phyloP scores from a whole-genome alignment of 2,888 invertebrate genomes.

The Caenorhabditis imperialis region DNA sequence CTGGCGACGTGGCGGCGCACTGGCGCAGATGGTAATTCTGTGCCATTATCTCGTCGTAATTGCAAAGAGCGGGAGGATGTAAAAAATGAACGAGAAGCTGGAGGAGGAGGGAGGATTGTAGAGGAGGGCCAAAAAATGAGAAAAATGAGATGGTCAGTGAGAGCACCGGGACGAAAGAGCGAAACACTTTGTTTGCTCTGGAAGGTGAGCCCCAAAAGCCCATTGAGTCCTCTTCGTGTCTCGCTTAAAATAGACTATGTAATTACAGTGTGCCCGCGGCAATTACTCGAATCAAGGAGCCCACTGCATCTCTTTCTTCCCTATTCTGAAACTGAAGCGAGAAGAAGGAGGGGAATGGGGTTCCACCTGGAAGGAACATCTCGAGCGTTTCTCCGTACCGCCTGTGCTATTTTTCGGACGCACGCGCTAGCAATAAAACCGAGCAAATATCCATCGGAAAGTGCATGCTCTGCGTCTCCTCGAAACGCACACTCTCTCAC shows the following conservation, averaged over 20 bases:
- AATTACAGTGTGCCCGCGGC: too few species aligned
- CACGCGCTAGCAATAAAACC: constrained; percentile 50
- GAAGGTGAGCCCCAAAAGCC: constrained; percentile 43
- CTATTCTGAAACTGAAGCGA: too few species aligned
- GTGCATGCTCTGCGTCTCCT: constrained; percentile 34
- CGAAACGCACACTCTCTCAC: constrained; percentile 18
- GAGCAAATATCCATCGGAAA: constrained; percentile 48
- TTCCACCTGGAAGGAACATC: constrained; percentile 18
- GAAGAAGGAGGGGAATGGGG: not conserved
- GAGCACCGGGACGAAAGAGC: constrained; percentile 31
- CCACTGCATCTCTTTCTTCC: too few species aligned
- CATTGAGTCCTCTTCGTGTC: constrained; percentile 14
- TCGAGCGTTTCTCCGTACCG: constrained; percentile 17
- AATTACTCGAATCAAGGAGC: too few species aligned
- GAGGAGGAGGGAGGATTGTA: constrained; percentile 1
- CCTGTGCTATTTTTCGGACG: constrained; percentile 42
- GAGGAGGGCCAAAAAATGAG: constrained; percentile 8
- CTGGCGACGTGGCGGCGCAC: constrained; percentile 13
- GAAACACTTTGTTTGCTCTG: constrained; percentile 50
- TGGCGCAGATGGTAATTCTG: constrained; percentile 16
- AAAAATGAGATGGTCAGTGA: constrained; percentile 23
- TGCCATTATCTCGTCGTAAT: constrained; percentile 18
- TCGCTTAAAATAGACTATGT: constrained; percentile 38
- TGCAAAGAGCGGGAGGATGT: constrained; percentile 3
- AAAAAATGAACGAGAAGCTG: constrained; percentile 11